Evolutionary conservation across 2,113 vertebrate genomes (phyloP).

Genomic region (Bambusicola thoracicus): DNA sequence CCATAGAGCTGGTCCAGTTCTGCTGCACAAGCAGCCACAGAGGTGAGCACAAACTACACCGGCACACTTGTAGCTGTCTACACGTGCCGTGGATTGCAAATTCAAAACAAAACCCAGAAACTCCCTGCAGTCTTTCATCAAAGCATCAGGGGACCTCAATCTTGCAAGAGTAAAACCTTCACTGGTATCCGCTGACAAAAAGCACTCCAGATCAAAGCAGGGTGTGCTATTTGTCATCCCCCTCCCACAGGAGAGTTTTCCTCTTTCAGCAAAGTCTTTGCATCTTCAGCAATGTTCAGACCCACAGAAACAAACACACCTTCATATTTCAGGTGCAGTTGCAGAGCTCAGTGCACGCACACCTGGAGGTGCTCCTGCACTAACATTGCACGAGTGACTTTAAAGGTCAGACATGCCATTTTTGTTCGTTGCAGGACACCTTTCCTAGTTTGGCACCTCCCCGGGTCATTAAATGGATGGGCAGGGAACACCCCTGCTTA

Average conservation of each 20-base stretch:
- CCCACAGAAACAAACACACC: fast-evolving
- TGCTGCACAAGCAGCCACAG: not conserved
- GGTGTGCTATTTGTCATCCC: not conserved
- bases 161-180: not conserved
- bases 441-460: not conserved
- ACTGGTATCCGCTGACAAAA: not conserved
- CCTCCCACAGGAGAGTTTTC: fast-evolving
- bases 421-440: not conserved
- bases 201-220: not conserved
- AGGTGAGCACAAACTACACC: not conserved
- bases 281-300: not conserved
- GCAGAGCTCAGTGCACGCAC: not conserved
- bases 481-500: not conserved
- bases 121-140: not conserved
- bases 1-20: fast-evolving
- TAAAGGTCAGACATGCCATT: not conserved
- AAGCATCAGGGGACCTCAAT: fast-evolving
- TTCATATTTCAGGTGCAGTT: not conserved
- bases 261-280: not conserved
- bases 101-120: not conserved
- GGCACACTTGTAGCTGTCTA: not conserved
- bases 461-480: not conserved
- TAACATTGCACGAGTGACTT: not conserved
- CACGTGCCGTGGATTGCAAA: fast-evolving
- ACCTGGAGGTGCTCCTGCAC: not conserved